Base-by-base conservation (phyloP, 2,888 invertebrate species). In the Sphinx pinastri region DNA sequence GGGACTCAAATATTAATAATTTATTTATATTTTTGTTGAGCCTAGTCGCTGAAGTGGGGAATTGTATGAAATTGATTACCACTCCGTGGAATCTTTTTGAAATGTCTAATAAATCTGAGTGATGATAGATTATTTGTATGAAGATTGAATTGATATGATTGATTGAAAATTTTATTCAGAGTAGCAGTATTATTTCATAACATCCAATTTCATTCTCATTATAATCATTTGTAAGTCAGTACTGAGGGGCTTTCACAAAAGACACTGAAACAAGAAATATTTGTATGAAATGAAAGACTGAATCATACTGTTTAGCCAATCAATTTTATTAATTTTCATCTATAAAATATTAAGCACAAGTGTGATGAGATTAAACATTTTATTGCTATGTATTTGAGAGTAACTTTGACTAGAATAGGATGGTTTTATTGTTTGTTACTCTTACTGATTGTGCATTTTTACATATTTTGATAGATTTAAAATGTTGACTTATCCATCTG, bases 251-350 rank as follows among this genome's bases (percentile, higher is more conserved):
- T 87, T 88, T 84, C 84, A 79, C 75, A 76, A 75, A 77, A 66
- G 49, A 63, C 49, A 63, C 75, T 68, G 71, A 70, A 67, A 74
- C 47, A 72, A 71, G 67, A 72, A 71, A 72, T 68, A 69, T 72
- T 75, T 77, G 75, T 73, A 77, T 72, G 76, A 84, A 93, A 91
- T 89, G 73, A 92, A 93, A 94, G 93, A 93, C 93, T 93, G 93
- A 93, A 79, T 86, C 84, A 90, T 88, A 88, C 88, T 88, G 90
- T 91, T 90, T 86, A 83, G 77, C 83, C 79, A 85, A 84, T 74
- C 82, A 80, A 82, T 86, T 85, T 89, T 90, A 92, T 88, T 92
- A 80, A 85, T 79, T 83, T 86, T 86, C 78, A 83, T 83, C 81
- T 84, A 82, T 80, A 81, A 85, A 82, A 83, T 81, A 84, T 79